Evolutionary conservation across 2,113 vertebrate genomes (phyloP).

Genomic region (Opisthocomus hoazin): DNA sequence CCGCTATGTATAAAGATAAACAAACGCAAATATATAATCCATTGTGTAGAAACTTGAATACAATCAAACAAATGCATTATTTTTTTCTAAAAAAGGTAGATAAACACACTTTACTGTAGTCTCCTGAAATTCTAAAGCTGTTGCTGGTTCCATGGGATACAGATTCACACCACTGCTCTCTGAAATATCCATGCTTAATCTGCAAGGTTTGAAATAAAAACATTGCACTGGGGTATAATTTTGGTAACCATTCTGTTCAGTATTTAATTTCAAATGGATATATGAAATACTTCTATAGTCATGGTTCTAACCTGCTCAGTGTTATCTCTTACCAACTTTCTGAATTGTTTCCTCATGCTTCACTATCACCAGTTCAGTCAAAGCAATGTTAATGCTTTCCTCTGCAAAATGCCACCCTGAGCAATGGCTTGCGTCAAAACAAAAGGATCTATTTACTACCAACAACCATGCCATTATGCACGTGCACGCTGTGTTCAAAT

Average conservation of each 20-base stretch:
- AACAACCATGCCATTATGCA: not conserved
- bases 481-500: not conserved
- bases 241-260: not conserved
- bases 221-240: not conserved
- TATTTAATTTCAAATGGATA: not conserved
- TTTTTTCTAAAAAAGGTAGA: not conserved
- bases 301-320: not conserved
- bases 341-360: not conserved
- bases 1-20: slow-evolving; percentile 66
- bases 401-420: not conserved
- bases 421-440: not conserved
- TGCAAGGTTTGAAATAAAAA: slow-evolving; percentile 34
- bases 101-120: slow-evolving; percentile 63
- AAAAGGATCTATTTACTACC: not conserved
- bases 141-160: slow-evolving; percentile 73
- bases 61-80: not conserved
- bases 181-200: slow-evolving; percentile 70
- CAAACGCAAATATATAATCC: not conserved
- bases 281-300: not conserved
- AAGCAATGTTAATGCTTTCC: not conserved
- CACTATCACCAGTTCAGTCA: not conserved
- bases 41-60: not conserved
- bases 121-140: slow-evolving; percentile 56
- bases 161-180: slow-evolving; percentile 74
- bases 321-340: not conserved